Percentiles rank a stretch among this genome's conserved stretches.
Evolutionary conservation across 2,113 vertebrate species (phyloP).

Genomic region (Alces alces): DNA sequence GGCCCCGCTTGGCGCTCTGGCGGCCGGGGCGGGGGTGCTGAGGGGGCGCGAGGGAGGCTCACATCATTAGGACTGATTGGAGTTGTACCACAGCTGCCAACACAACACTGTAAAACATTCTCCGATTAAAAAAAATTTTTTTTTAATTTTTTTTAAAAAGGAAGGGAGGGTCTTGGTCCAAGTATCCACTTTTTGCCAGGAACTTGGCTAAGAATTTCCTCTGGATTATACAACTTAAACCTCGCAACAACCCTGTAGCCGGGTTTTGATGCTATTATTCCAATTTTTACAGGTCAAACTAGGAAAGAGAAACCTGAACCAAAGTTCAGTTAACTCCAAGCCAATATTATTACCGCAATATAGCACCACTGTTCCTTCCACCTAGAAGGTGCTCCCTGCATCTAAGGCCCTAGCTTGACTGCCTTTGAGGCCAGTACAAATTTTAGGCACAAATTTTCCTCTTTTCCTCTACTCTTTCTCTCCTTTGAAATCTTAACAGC

Average conservation of each 20-base stretch:
- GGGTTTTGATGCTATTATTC: not conserved
- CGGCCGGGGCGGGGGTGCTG: too few species aligned
- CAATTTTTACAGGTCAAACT: constrained; percentile 24
- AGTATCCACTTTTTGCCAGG: not conserved
- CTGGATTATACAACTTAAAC: not conserved
- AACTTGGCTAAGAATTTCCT: not conserved
- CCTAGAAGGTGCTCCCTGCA: not conserved
- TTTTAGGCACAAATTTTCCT: not conserved
- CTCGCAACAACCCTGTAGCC: not conserved
- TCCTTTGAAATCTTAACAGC: not conserved
- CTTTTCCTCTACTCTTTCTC: not conserved
- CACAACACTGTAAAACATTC: not conserved
- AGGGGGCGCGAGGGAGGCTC: too few species aligned
- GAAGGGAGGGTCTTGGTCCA: not conserved
- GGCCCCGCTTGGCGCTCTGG: not conserved
- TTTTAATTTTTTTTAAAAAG: not conserved
- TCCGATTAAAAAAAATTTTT: not conserved
- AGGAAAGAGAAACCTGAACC: constrained; percentile 4
- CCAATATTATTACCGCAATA: not conserved
- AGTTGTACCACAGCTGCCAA: not conserved
- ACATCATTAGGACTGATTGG: not conserved
- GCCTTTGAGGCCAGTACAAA: not conserved
- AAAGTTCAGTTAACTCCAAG: not conserved
- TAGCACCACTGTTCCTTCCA: not conserved
- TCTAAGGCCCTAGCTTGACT: not conserved